Conservation (phyloP, 2,113 vertebrate genomes). For the Abramis brama region DNA sequence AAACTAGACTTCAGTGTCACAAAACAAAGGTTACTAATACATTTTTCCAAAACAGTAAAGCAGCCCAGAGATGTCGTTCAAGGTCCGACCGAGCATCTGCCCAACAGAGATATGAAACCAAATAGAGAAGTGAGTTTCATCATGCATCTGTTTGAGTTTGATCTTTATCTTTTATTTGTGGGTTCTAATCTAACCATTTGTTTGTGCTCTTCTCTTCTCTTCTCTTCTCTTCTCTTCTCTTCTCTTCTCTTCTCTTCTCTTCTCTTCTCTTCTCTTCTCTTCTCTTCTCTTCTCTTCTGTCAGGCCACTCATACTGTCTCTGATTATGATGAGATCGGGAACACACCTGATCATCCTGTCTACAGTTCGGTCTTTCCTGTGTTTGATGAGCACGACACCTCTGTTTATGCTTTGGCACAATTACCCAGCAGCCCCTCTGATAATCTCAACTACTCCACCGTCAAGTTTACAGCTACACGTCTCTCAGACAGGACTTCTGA, state of each 20-base stretch:
- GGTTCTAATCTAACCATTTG: not conserved
- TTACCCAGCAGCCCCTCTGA: not conserved
- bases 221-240: no score
- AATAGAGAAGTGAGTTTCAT: not conserved
- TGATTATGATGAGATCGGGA: not conserved
- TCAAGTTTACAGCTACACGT: not conserved
- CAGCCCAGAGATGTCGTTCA: not conserved
- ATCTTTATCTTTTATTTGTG: not conserved
- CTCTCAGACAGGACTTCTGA: not conserved
- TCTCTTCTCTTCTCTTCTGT: not conserved
- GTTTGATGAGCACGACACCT: not conserved
- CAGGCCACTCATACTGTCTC: not conserved
- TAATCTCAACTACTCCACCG: not conserved
- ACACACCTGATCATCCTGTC: not conserved
- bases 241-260: no score
- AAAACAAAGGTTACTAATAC: not conserved
- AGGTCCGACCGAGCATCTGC: not conserved
- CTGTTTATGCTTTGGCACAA: slow-evolving; percentile 11
- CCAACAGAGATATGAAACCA: not conserved
- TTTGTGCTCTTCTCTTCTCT: not conserved
- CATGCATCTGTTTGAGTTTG: not conserved
- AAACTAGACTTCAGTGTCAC: not conserved
- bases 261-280: not conserved
- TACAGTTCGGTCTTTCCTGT: not conserved
- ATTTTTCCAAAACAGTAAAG: not conserved